These are phyloP conservation scores for Aradus depressus DNA, from an alignment of 2,888 invertebrate species.

Conservation along the genomic window DNA sequence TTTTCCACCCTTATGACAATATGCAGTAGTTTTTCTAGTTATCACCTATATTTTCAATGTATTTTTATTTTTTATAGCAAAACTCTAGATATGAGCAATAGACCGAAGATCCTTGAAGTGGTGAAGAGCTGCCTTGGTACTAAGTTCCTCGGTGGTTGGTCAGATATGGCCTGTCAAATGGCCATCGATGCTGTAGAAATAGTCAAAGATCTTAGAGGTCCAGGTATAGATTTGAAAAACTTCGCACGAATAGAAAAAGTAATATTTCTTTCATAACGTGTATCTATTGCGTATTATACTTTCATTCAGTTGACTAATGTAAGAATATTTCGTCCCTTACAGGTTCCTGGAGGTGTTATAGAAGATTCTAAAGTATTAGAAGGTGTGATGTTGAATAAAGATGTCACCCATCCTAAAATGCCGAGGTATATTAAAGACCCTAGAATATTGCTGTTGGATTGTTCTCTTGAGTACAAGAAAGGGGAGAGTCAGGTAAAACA, in stretches of 20 bases:
- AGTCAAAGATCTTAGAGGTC: slow-evolving; percentile 79
- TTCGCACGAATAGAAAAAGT: slow-evolving; percentile 79
- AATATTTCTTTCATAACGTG: slow-evolving; percentile 20
- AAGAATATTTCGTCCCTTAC: slow-evolving; percentile 17
- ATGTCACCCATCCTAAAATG: slow-evolving; percentile 98
- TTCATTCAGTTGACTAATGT: not conserved
- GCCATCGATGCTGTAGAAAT: slow-evolving; percentile 91
- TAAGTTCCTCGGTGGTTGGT: slow-evolving; percentile 93
- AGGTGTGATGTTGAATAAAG: slow-evolving; percentile 98
- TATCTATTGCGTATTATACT: too few species aligned
- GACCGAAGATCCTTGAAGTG: slow-evolving; percentile 72
- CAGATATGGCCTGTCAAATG: slow-evolving; percentile 88
- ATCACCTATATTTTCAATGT: too few species aligned
- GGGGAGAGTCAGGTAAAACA: slow-evolving; percentile 76
- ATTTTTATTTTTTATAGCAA: slow-evolving; percentile 45
- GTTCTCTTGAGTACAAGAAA: slow-evolving; percentile 95
- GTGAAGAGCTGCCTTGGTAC: slow-evolving; percentile 91
- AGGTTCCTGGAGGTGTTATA: slow-evolving; percentile 88
- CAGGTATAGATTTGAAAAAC: slow-evolving; percentile 93
- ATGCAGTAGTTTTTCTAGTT: too few species aligned
- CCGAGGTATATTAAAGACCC: slow-evolving; percentile 87
- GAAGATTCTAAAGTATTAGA: slow-evolving; percentile 87
- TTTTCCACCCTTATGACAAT: too few species aligned
- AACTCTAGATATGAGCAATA: slow-evolving; percentile 69
- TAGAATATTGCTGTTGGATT: slow-evolving; percentile 86